Evolutionary conservation across 2,113 vertebrate species (phyloP).

Genomic region (Macrotus californicus): DNA sequence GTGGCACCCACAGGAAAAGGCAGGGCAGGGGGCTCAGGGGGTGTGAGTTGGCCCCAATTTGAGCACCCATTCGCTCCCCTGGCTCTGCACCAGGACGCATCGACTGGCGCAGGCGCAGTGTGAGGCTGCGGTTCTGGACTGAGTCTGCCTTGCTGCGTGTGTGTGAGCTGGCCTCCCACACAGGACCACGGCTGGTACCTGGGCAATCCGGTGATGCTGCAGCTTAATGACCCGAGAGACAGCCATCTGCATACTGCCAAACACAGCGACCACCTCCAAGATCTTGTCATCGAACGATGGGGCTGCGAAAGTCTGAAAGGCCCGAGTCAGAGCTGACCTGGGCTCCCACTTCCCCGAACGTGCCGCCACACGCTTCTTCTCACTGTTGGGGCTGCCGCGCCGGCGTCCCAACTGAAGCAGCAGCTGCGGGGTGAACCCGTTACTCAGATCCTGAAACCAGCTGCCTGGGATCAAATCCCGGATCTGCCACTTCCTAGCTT

Average conservation of each 20-base stretch:
- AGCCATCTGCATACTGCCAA: conserved; percentile 99
- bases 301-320: conserved; percentile 90
- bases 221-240: conserved; percentile 96
- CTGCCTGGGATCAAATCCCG: background rate
- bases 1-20: background rate
- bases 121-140: background rate
- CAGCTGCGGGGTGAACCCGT: accelerated
- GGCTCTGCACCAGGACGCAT: background rate
- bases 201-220: conserved; percentile 96
- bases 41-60: background rate
- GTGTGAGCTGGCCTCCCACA: background rate
- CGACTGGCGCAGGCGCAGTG: accelerated
- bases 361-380: background rate
- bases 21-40: background rate
- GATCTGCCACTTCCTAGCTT: background rate
- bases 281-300: conserved; percentile 98
- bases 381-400: accelerated
- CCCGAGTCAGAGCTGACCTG: background rate
- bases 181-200: conserved; percentile 78
- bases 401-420: background rate
- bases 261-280: conserved; percentile 96
- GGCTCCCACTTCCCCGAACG: background rate
- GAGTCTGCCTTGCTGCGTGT: background rate
- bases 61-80: accelerated
- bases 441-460: background rate